Base-by-base conservation (phyloP, 2,888 invertebrate species). In the Aethes cnicana region DNA sequence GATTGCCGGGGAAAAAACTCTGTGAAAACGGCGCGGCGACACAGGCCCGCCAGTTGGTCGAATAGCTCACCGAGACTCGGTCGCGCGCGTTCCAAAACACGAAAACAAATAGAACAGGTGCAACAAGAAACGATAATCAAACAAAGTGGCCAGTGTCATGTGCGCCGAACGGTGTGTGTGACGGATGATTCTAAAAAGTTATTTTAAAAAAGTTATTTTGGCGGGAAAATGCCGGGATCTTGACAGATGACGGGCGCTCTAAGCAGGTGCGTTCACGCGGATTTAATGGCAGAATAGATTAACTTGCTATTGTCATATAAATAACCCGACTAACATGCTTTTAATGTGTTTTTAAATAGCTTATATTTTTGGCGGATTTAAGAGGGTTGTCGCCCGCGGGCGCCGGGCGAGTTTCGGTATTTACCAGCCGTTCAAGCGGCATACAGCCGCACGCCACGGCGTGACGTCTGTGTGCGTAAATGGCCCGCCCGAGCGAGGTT, bases 191-290 rank as follows among this genome's bases (percentile, higher is more conserved):
- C 44, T 23, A 30, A 50, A 50, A 50, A 44, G 36, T n/a, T n/a
- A n/a, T n/a, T n/a, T n/a, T n/a, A n/a, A 30, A 50, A 50, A 50
- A 44, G 36, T 44, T 50, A 23, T 37, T 50, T 50, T 43, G 50
- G 50, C 43, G 50, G 35, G 50, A 44, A 50, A 50, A 20, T 23
- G 50, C 30, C 26, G 28, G 30, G 43, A 50, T 50, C 44, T 50
- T 50, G 50, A 50, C 50, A 50, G 50, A 43, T 50, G 43, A 50
- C 50, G 25, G 17, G 5, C 43, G 32, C 20, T 14, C 17, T 23
- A 17, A 50, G 44, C 43, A 50, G 50, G 50, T 50, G 50, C 50
- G 50, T 50, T 50, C 50, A 25, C 28, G 43, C 36, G 37, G 28
- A 50, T 11, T 30, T 50, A 50, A 50, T 50, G 50, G 36, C 17